These are phyloP conservation scores for Danio aesculapii DNA, from an alignment of 2,797 vertebrate genomes.

Conservation along the genomic window DNA sequence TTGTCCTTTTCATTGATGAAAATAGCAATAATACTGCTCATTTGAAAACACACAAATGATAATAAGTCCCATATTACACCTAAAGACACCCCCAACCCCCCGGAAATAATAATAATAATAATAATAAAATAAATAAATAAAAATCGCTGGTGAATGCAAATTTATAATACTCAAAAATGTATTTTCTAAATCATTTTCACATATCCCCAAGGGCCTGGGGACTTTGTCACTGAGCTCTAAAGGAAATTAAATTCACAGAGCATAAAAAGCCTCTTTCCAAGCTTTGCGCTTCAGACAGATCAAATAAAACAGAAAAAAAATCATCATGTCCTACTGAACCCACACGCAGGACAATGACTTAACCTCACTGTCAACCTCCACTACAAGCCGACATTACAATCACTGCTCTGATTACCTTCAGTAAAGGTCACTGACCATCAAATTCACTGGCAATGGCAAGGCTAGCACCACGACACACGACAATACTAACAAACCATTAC, in stretches of 20 bases:
- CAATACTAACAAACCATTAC: neutral
- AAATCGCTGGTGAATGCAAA: no score
- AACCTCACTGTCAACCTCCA: neutral
- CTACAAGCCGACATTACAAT: neutral
- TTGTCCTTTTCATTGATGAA: no score
- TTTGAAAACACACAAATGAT: no score
- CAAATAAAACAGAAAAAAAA: neutral
- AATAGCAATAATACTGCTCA: no score
- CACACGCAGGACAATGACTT: neutral
- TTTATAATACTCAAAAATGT: neutral
- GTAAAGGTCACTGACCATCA: constrained; percentile 25
- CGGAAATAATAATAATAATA: no score
- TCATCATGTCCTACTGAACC: neutral
- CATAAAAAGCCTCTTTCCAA: neutral
- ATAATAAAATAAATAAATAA: no score
- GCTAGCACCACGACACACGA: neutral
- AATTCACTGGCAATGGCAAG: neutral
- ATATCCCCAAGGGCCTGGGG: neutral
- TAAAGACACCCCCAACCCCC: no score
- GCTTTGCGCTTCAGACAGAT: neutral
- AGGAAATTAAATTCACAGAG: neutral
- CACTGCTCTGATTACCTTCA: neutral
- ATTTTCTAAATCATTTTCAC: neutral
- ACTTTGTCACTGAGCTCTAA: neutral
- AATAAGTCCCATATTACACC: no score